A percentile compares a stretch with the other conserved stretches of the same genome.
These are phyloP conservation scores for Drosophila mimica DNA, from an alignment of 2,888 invertebrate species.

Conservation along the genomic window DNA sequence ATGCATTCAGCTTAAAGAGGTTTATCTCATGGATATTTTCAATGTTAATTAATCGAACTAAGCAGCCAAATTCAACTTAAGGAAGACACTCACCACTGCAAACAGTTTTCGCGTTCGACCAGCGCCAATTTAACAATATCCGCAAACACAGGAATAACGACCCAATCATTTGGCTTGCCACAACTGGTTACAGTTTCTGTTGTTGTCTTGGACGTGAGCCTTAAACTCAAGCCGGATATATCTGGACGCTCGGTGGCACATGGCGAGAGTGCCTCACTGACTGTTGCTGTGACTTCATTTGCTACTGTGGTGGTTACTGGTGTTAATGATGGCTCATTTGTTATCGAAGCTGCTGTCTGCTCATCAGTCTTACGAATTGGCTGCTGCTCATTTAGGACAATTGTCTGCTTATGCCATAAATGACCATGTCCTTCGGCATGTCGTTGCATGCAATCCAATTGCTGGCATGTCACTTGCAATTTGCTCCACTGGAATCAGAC, in stretches of 20 bases:
- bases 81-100: slow-evolving; percentile 80
- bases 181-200: slow-evolving; percentile 2
- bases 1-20: neutral
- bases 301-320: slow-evolving; percentile 24
- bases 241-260: slow-evolving; percentile 20
- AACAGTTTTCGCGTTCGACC: slow-evolving; percentile 84
- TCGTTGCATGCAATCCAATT: slow-evolving; percentile 85
- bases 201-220: slow-evolving; percentile 19
- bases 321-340: slow-evolving; percentile 35
- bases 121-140: slow-evolving; percentile 85
- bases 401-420: slow-evolving; percentile 85
- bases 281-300: slow-evolving; percentile 31
- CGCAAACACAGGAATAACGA: slow-evolving; percentile 85
- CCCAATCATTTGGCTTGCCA: slow-evolving; percentile 72
- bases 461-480: slow-evolving; percentile 84
- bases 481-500: slow-evolving; percentile 83
- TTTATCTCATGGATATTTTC: neutral
- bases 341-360: slow-evolving; percentile 26
- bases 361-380: slow-evolving; percentile 45
- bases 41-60: neutral
- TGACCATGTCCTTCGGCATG: slow-evolving; percentile 85
- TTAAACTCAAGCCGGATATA: slow-evolving; percentile 52
- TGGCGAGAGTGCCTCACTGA: slow-evolving; percentile 20
- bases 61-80: neutral
- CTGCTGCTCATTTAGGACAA: slow-evolving; percentile 82